These are phyloP conservation scores for Girardinus metallicus DNA, from an alignment of 2,797 vertebrate genomes.

Conservation along the genomic window DNA sequence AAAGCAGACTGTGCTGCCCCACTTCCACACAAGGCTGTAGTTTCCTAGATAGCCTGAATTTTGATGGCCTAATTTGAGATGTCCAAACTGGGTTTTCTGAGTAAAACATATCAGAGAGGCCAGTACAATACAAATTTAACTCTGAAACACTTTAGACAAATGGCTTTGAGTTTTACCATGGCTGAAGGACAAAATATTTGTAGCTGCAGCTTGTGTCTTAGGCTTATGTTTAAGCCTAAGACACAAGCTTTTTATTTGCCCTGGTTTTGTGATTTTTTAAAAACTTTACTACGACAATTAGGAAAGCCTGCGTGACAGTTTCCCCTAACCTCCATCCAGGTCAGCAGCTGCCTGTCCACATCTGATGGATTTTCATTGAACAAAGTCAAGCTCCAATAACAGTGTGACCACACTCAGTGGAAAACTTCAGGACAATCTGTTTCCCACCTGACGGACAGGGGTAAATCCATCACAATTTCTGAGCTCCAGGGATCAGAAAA, in stretches of 20 bases:
- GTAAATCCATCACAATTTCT: constrained; percentile 61
- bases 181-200: background rate
- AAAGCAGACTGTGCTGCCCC: constrained; percentile 47
- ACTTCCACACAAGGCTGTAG: constrained; percentile 49
- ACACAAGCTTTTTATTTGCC: background rate
- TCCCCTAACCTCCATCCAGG: constrained; percentile 4
- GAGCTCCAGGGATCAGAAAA: constrained; percentile 49
- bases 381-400: constrained; percentile 47
- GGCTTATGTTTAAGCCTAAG: too few relatives aligned
- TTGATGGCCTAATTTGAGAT: constrained; percentile 58
- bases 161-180: background rate
- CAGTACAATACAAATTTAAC: constrained; percentile 27
- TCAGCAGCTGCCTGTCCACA: constrained; percentile 32
- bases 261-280: background rate
- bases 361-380: constrained; percentile 60
- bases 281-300: constrained; percentile 12
- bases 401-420: constrained; percentile 31
- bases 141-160: background rate
- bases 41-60: constrained; percentile 54
- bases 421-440: constrained; percentile 54
- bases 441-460: constrained; percentile 56
- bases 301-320: constrained; percentile 4
- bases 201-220: too few relatives aligned
- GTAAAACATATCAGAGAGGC: constrained; percentile 55
- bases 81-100: constrained; percentile 51